Evolutionary conservation across 2,888 invertebrate genomes (phyloP), one percentile per base, ranked within the genome.

Genomic region (Idaea aversata): DNA sequence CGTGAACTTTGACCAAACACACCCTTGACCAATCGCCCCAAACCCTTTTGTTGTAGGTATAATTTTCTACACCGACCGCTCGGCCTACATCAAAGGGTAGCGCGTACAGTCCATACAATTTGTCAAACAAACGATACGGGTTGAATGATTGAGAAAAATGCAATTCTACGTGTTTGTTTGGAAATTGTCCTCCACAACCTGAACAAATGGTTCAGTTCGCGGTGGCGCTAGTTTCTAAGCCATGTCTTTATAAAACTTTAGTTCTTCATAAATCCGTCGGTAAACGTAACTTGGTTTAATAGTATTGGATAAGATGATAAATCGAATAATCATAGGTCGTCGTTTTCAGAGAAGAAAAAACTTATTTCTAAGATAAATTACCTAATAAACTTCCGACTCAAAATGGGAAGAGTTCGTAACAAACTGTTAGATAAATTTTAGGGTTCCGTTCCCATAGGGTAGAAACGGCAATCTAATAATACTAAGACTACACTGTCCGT

Each of bases 51-150:
- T 25, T 25, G 25, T 25, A 25, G 25, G 25, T 25, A 25, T 25
- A 13, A 2, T 47, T 47, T 47, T 47, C 13, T 47, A 47, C 47
- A 47, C 7, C 10, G 47, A 47, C 47, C 5, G 10, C 47, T 47
- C 10, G 47, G 5, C 10, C 47, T 47, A 47, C 47, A 47, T 47
- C 47, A 10, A 7, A 7, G 47, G 47, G 47, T 47, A 47, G 47
- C 13, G 47, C 47, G 47, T 47, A 47, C 47, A 13, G 47, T 47
- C 68, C 68, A 63, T 64, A 70, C 70, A 69, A 72, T 75, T 74
- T 75, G 70, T 77, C 74, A 76, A 74, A 73, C 71, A 72, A 73
- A 68, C 67, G 68, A 76, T 59, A 59, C 34, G 59, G 34, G 34
- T 34, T 59, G 59, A 25, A 34, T 59, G 59, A 59, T 59, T 13